Evolutionary conservation across 2,888 invertebrate genomes (phyloP), one percentile per base, ranked within the genome.

Genomic region (Trissoscelio sp.): DNA sequence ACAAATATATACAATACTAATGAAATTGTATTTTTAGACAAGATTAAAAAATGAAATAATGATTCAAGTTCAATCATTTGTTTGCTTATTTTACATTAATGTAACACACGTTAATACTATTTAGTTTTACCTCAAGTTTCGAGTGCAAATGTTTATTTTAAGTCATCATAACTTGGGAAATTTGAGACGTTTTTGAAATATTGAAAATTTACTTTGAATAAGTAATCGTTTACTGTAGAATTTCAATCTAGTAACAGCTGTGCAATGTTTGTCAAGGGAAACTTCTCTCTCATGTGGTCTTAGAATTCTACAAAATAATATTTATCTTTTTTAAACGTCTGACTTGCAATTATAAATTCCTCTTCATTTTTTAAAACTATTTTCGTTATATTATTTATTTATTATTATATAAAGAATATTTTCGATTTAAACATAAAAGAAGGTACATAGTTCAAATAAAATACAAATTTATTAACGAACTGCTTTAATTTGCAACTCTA

Each of bases 191-290:
- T 55, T 72, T 70, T 42, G 58, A 66, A 70, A 79, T 66, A 55
- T 73, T 66, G 66, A 66, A 72, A 66, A 72, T 66, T 66, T 39
- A 66, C 66, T 72, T 79, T 79, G 64, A 78, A 64, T 57, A 78
- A 70, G 55, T 64, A 57, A 78, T 64, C 70, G 55, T 62, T 62
- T 62, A 62, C 69, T 16, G 53, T 78, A 39, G 69, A 78, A 67
- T 48, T 77, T 62, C 69, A 60, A 69, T 62, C 46, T 39, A 34
- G 69, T 6, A 77, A 69, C 66, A 75, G 66, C 66, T 42, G 75
- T 11, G 66, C 37, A 58, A 75, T 57, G 67, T 75, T 75, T 58
- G 77, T 20, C 55, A 46, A 55, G 14, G 67, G 48, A 77, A 69
- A 77, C 53, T 77, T 12, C 39, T 34, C 60, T 37, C 60, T 53